These are phyloP conservation scores for Drosophila mayri DNA, from an alignment of 1,140 invertebrate species.

Conservation along the genomic window DNA sequence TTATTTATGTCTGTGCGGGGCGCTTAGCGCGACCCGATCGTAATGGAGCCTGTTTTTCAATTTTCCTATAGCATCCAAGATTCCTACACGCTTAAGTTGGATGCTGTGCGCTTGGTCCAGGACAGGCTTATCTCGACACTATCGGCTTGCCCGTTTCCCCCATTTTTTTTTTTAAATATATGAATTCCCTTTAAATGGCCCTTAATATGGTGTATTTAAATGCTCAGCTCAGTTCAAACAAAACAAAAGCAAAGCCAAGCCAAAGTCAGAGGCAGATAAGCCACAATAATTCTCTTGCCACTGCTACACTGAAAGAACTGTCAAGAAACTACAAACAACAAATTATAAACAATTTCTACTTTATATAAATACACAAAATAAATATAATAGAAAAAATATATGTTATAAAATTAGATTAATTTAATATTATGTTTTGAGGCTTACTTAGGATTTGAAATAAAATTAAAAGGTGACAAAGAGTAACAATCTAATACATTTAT, in stretches of 20 bases:
- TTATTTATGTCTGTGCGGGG: slow-evolving; percentile 56
- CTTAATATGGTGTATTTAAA: slow-evolving; percentile 65
- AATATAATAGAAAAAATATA: background rate
- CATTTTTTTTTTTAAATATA: background rate
- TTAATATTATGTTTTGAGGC: background rate
- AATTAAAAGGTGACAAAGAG: too few species aligned
- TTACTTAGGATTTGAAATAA: too few species aligned
- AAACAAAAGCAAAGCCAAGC: slow-evolving; percentile 43
- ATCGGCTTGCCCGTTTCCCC: slow-evolving; percentile 25
- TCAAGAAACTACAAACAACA: background rate
- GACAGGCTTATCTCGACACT: slow-evolving; percentile 53
- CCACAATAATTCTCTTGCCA: background rate
- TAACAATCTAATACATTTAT: too few species aligned
- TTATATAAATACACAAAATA: background rate
- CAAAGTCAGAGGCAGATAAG: slow-evolving; percentile 46
- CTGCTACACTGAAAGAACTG: slow-evolving; percentile 3
- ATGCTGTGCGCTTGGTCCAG: slow-evolving; percentile 18
- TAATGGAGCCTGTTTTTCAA: slow-evolving; percentile 50
- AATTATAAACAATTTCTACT: background rate
- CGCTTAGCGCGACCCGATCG: slow-evolving; percentile 44
- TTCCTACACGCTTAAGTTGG: slow-evolving; percentile 13
- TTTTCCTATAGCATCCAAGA: slow-evolving; percentile 33
- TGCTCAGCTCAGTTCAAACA: slow-evolving; percentile 41
- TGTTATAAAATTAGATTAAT: background rate
- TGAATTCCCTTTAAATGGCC: slow-evolving; percentile 56